Evolutionary conservation across 2,113 vertebrate species (phyloP), one percentile per base, ranked within the genome.

Genomic region (Ciconia maguari): DNA sequence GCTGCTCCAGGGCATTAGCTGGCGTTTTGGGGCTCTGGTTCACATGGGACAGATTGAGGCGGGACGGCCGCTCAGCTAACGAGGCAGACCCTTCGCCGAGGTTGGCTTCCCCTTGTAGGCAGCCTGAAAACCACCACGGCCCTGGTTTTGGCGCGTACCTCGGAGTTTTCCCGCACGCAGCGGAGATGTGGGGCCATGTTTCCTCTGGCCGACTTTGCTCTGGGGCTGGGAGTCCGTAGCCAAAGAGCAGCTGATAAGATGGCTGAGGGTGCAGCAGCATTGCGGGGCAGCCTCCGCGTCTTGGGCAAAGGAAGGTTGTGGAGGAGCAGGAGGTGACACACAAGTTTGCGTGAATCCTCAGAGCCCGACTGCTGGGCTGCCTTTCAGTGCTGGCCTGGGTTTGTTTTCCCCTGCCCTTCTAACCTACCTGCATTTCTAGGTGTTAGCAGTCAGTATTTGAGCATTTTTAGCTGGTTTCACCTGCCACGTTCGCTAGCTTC

Each of bases 31-130:
- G 44, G 51, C 38, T 86, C 22, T 57, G 89, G 18, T 66, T 78
- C 1, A 1, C 0, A 0, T 5, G 27, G 42, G 69, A 42, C 21
- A 49, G 51, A 16, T 4, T 14, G 30, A 54, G 27, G 12, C 0
- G 3, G 48, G 64, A 74, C 1, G 2, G 49, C 24, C 2, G 11
- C 52, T 75, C 48, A 30, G 46, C 36, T 65, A 18, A 27, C 0
- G 5, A 69, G 24, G 52, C 62, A 91, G 51, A 69, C 30, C 36
- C 25, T 94, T 68, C 78, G 27, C 32, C 1, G 3, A 65, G 66
- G 38, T 8, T 44, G 48, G 22, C 41, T 54, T 78, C 25, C 49
- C 46, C 29, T 75, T 9, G 55, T 5, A 66, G 46, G 69, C 55
- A 91, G 83, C 49, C 27, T 21, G 30, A 75, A 70, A 84, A 36